Evolutionary conservation across 2,888 invertebrate genomes (phyloP), one percentile per base, ranked within the genome.

Genomic region (Pseudoips prasinana): DNA sequence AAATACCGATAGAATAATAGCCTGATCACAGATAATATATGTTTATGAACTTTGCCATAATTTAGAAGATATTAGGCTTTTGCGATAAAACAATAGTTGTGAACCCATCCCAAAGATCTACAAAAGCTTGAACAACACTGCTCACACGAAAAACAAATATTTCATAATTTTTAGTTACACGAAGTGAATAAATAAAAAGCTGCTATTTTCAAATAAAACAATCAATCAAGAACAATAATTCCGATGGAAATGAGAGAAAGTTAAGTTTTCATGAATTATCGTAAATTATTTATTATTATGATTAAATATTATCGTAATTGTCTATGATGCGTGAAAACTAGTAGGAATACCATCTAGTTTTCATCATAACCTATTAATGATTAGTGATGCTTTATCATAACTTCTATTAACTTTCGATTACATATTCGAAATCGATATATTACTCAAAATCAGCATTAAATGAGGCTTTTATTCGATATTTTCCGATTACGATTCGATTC

Each of bases 391-490:
- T 14, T 14, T 5, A 2, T 14, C 2, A 14, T 14, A 14, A 33
- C 25, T 25, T 27, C 31, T 32, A 46, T 29, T 33, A 33, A 36
- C 43, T 48, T 47, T 47, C 47, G 48, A 36, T 43, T 40, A 42
- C 19, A 20, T n/a, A n/a, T 26, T 7, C 11, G n/a, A 20, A 39
- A 32, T 28, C 14, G 20, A 39, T 43, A 27, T 30, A 43, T 44
- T 31, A 49, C 29, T 39, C 37, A 18, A 29, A 42, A 40, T 40
- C 33, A 34, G 17, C 30, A 11, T 41, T 25, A 39, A 49, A 39
- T 38, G 46, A 46, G 42, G 56, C 39, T 37, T 26, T 34, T 40
- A 39, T 52, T 46, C 36, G 46, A 56, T 47, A 56, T 41, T 50
- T 42, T 39, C 41, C 39, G 22, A 50, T 41, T 46, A 41, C 35